phyloP scores from a whole-genome alignment of 2,113 vertebrate genomes.

The Hepsetus odoe region DNA sequence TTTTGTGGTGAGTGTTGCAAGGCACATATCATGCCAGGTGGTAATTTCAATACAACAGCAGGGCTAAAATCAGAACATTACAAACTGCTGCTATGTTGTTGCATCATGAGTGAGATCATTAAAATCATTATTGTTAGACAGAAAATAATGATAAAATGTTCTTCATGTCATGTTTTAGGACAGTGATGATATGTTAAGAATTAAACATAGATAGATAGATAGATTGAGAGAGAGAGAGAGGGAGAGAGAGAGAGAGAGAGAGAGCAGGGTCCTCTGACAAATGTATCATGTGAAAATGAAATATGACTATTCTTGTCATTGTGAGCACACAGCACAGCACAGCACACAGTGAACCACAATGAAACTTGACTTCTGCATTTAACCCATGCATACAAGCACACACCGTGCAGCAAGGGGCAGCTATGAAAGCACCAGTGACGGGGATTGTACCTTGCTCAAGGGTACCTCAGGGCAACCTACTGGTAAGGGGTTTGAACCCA shows the following conservation, averaged over 20 bases:
- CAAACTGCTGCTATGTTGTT: background rate
- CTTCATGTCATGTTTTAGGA: background rate
- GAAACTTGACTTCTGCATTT: no score
- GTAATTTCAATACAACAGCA: background rate
- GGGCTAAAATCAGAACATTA: background rate
- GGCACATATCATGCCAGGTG: background rate
- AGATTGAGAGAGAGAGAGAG: background rate
- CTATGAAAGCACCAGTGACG: no score
- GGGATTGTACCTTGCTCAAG: no score
- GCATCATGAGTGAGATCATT: background rate
- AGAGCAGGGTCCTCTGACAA: constrained; percentile 47
- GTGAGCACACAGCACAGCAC: no score
- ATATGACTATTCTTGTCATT: no score
- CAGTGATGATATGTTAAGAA: background rate
- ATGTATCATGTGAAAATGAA: constrained; percentile 58
- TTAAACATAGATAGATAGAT: background rate
- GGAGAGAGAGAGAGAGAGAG: background rate
- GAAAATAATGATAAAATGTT: background rate
- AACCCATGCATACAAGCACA: no score
- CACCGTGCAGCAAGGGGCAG: no score
- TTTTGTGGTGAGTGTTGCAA: background rate
- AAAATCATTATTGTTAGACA: background rate
- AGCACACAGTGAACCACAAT: no score
- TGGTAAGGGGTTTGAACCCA: no score
- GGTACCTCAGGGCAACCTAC: no score